Percentiles rank a stretch among this genome's conserved stretches.
These are phyloP conservation scores for Rhingia rostrata DNA, from an alignment of 2,888 invertebrate genomes.

Conservation along the genomic window DNA sequence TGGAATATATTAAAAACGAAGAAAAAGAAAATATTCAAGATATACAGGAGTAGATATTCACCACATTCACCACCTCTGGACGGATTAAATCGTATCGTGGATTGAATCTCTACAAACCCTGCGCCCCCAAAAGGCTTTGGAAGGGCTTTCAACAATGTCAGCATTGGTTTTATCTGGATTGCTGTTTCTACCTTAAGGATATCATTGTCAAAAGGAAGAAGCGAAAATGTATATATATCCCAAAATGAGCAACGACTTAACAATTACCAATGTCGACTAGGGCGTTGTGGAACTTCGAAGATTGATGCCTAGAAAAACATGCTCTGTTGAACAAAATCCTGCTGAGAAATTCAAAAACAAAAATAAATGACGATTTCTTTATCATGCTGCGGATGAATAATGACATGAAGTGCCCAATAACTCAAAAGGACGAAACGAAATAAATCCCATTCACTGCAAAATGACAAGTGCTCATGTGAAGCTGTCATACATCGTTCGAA, in stretches of 20 bases:
- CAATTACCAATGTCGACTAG: background rate
- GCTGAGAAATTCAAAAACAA: background rate
- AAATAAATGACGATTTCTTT: background rate
- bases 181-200: background rate
- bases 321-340: too few relatives aligned
- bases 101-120: slow-evolving; percentile 44
- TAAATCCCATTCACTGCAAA: slow-evolving; percentile 30
- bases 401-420: slow-evolving; percentile 21
- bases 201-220: background rate
- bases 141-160: slow-evolving; percentile 38
- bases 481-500: slow-evolving; percentile 30
- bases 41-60: slow-evolving; percentile 30
- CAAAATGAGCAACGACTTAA: background rate
- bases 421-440: slow-evolving; percentile 24
- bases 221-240: background rate
- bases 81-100: slow-evolving; percentile 47
- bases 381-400: background rate
- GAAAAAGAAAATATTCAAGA: slow-evolving; percentile 14
- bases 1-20: slow-evolving; percentile 40
- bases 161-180: slow-evolving; percentile 36
- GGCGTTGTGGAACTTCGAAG: too few relatives aligned
- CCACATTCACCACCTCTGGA: slow-evolving; percentile 30
- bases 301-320: too few relatives aligned
- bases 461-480: slow-evolving; percentile 19
- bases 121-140: slow-evolving; percentile 28